phyloP scores from a whole-genome alignment of 2,797 vertebrate genomes.

The Mus minutoides region DNA sequence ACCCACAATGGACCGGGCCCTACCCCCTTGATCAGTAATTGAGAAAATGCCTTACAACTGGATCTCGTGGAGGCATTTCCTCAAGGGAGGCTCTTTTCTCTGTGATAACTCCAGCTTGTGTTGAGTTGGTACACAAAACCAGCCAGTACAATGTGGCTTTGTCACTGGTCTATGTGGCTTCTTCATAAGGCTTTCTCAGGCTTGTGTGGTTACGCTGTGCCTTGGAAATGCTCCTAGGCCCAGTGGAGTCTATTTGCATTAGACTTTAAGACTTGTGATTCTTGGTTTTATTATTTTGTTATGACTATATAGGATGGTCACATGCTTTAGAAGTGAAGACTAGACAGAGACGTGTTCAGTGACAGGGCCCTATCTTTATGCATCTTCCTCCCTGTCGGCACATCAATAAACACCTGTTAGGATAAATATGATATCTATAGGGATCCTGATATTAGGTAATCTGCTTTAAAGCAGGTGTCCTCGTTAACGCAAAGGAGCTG shows the following conservation, averaged over 20 bases:
- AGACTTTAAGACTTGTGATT: not conserved
- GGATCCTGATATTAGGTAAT: not conserved
- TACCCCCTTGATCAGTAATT: no score
- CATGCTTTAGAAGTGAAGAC: not conserved
- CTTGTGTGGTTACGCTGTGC: not conserved
- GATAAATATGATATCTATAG: not conserved
- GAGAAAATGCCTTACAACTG: no score
- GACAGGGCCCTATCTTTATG: not conserved
- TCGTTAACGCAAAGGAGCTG: fast-evolving
- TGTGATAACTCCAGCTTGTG: no score
- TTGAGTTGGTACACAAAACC: no score
- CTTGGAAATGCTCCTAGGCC: not conserved
- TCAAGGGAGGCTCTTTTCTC: no score
- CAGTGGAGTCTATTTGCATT: not conserved
- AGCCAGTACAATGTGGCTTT: no score
- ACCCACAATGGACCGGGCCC: no score
- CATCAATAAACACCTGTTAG: not conserved
- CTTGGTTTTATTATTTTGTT: not conserved
- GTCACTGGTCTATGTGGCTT: not conserved
- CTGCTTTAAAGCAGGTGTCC: not conserved
- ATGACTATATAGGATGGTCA: no score
- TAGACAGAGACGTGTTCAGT: not conserved
- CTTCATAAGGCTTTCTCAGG: not conserved
- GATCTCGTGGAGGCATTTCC: no score
- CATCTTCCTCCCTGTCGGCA: not conserved